Percentiles rank a stretch among this genome's conserved stretches.
These are phyloP conservation scores for Barbus barbus DNA, from an alignment of 2,113 vertebrate genomes.

Conservation along the genomic window DNA sequence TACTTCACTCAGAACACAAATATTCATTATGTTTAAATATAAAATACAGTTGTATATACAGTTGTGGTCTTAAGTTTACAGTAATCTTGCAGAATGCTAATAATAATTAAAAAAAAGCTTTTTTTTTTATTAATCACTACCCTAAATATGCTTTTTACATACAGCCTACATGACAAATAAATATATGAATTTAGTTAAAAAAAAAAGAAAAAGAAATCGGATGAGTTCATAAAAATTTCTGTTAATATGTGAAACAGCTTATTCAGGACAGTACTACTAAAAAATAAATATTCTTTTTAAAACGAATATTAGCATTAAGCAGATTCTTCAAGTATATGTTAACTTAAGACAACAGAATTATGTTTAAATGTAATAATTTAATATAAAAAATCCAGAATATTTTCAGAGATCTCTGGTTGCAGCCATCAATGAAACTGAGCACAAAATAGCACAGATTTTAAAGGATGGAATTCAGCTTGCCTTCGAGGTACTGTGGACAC, in stretches of 20 bases:
- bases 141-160: not conserved
- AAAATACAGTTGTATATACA: not conserved
- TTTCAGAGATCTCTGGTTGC: conserved; percentile 63
- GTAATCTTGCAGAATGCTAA: not conserved
- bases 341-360: no score
- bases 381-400: conserved; percentile 31
- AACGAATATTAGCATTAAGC: no score
- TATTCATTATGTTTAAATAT: not conserved
- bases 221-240: not conserved
- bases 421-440: conserved; percentile 67
- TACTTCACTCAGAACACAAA: not conserved
- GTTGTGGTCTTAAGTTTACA: not conserved
- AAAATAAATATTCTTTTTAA: not conserved
- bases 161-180: not conserved
- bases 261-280: not conserved
- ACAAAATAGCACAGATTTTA: conserved; percentile 61
- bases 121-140: not conserved
- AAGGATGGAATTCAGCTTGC: conserved; percentile 72
- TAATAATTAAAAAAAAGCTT: not conserved
- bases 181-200: not conserved
- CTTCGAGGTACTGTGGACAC: conserved; percentile 68
- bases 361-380: not conserved
- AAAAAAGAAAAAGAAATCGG: not conserved
- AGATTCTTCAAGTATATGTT: no score
- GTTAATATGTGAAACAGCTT: not conserved